Conservation (phyloP, 2,888 invertebrate genomes). For the Acleris holmiana region DNA sequence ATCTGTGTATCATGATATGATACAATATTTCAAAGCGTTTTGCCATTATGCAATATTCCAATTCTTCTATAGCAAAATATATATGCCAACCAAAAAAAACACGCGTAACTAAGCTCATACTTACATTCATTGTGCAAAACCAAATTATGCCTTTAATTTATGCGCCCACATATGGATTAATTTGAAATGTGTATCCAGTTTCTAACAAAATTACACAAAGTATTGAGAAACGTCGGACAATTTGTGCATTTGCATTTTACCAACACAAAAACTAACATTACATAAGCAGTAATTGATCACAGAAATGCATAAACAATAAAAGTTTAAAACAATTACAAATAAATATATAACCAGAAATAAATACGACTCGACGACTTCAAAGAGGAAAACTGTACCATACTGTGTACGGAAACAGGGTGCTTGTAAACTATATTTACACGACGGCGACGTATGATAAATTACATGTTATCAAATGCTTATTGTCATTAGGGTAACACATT, state of each 20-base stretch:
- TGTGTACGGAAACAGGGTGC: slow-evolving; percentile 40
- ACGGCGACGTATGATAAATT: slow-evolving; percentile 51
- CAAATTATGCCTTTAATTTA: too few relatives aligned
- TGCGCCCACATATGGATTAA: too few relatives aligned
- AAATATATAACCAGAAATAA: slow-evolving; percentile 55
- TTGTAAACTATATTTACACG: slow-evolving; percentile 59
- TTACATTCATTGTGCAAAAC: too few relatives aligned
- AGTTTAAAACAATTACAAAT: slow-evolving; percentile 58
- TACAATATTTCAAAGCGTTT: too few relatives aligned
- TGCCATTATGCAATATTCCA: too few relatives aligned
- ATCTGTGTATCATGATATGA: too few relatives aligned
- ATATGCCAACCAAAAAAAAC: too few relatives aligned
- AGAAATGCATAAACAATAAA: slow-evolving; percentile 76
- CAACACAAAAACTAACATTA: slow-evolving; percentile 51
- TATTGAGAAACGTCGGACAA: slow-evolving; percentile 42
- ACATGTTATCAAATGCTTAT: slow-evolving; percentile 71
- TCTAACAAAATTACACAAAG: slow-evolving; percentile 9
- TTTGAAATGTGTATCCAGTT: too few relatives aligned
- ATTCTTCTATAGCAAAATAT: too few relatives aligned
- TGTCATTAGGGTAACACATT: slow-evolving; percentile 69
- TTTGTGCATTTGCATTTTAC: slow-evolving; percentile 64
- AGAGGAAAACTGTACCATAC: slow-evolving; percentile 58
- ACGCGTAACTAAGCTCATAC: too few relatives aligned
- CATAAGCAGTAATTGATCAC: slow-evolving; percentile 71
- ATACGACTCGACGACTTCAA: slow-evolving; percentile 51